Evolutionary conservation across 35 echinoderm and acorn worm species (phyloP).

Genomic region (Chiridota heheva): DNA sequence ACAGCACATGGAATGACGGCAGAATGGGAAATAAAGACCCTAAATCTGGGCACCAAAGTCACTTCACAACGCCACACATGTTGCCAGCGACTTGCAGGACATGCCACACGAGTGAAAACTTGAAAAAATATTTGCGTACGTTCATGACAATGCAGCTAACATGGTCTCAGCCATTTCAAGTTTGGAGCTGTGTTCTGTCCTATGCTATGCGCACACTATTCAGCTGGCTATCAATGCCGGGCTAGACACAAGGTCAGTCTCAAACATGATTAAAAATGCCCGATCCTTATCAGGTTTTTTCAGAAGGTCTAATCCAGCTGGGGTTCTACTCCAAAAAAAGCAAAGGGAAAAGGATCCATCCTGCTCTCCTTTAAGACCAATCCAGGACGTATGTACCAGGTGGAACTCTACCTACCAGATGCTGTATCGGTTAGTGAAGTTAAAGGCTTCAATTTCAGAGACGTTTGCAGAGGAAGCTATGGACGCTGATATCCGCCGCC

Average conservation of each 20-base stretch:
- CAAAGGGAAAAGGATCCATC: not conserved
- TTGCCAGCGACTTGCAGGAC: not conserved
- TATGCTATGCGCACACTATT: not conserved
- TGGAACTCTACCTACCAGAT: constrained; percentile 16
- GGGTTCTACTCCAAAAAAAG: constrained; percentile 4
- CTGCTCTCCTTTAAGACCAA: not conserved
- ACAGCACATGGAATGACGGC: constrained; percentile 14
- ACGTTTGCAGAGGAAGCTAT: not conserved
- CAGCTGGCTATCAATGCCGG: constrained; percentile 14
- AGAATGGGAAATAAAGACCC: constrained; percentile 4
- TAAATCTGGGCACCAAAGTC: constrained; percentile 3
- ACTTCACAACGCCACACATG: constrained; percentile 11
- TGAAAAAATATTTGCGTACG: no score
- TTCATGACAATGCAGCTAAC: constrained; percentile 25
- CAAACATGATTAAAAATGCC: not conserved
- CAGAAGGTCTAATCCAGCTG: constrained; percentile 12
- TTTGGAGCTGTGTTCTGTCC: not conserved
- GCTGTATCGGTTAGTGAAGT: not conserved
- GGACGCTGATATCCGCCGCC: not conserved
- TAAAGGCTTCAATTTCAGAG: not conserved
- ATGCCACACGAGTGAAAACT: constrained; percentile 9
- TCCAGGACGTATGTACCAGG: not conserved
- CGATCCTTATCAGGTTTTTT: constrained; percentile 8
- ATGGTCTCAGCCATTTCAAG: constrained; percentile 7
- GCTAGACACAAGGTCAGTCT: not conserved